Conservation (phyloP, 2,797 vertebrate species). For the Ibycter americanus region DNA sequence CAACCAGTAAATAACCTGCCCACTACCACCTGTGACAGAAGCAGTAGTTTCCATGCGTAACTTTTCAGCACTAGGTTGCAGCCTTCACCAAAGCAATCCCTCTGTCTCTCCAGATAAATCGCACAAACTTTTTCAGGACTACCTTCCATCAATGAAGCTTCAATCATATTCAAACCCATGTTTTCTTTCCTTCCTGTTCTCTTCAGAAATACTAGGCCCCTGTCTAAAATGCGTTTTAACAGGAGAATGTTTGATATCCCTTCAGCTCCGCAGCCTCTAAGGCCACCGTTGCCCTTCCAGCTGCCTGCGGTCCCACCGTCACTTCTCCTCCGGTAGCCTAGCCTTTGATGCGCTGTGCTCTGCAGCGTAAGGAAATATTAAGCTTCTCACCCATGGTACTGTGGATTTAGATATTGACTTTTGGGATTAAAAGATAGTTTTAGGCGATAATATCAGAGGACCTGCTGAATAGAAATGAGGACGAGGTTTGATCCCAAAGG, state of each 20-base stretch:
- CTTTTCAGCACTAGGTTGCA: background rate
- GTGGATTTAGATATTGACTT: background rate
- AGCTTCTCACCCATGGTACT: background rate
- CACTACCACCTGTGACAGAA: background rate
- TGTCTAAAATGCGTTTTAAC: background rate
- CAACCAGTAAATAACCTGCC: background rate
- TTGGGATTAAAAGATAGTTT: background rate
- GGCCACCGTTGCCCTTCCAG: background rate
- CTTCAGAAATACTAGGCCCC: background rate
- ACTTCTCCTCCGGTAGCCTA: background rate
- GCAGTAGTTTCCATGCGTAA: background rate
- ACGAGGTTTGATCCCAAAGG: background rate
- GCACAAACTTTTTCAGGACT: background rate
- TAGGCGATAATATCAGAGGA: background rate
- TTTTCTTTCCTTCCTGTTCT: background rate
- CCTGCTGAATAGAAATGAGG: background rate
- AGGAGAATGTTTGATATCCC: background rate
- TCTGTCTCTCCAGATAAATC: background rate
- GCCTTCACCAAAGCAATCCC: background rate
- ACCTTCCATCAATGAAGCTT: background rate
- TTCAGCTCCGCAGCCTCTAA: background rate
- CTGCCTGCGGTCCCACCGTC: background rate
- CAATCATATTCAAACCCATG: background rate
- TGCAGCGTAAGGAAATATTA: background rate
- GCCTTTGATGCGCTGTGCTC: background rate